phyloP scores from a whole-genome alignment of 1,140 invertebrate genomes.

The Drosophila ohnishii region DNA sequence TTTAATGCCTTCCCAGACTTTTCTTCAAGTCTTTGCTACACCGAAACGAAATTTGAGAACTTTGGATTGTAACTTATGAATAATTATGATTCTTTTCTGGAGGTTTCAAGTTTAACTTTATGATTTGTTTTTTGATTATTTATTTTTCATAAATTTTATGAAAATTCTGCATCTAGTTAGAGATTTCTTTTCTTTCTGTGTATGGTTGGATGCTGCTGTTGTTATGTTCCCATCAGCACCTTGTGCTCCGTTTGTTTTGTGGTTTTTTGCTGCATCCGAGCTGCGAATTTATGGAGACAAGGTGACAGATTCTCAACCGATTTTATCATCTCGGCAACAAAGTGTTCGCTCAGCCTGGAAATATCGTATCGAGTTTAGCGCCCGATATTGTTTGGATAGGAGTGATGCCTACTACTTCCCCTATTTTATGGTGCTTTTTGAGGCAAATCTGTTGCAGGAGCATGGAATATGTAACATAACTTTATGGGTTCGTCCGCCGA shows the following conservation, averaged over 20 bases:
- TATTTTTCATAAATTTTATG: background rate
- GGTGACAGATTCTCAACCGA: constrained; percentile 78
- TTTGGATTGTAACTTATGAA: background rate
- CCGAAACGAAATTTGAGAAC: background rate
- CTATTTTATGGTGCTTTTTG: constrained; percentile 51
- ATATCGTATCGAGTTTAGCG: constrained; percentile 29
- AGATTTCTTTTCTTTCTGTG: background rate
- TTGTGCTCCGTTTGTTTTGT: constrained; percentile 37
- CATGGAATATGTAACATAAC: constrained; percentile 56
- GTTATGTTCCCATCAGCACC: constrained; percentile 12
- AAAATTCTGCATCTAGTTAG: background rate
- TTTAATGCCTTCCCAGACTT: constrained; percentile 49
- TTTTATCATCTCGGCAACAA: constrained; percentile 78
- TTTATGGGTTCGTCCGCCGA: constrained; percentile 24
- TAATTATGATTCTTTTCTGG: background rate
- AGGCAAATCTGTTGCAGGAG: constrained; percentile 35
- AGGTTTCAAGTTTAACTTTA: background rate
- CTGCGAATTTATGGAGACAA: constrained; percentile 70
- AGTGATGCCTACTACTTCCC: constrained; percentile 41
- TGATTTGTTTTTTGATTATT: background rate
- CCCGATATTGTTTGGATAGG: constrained; percentile 58
- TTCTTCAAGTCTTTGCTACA: constrained; percentile 13
- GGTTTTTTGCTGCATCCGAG: constrained; percentile 32
- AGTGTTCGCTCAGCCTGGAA: constrained; percentile 45
- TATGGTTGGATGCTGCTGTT: constrained; percentile 1